These are phyloP conservation scores for Bemisia tabaci DNA, from an alignment of 1,140 invertebrate species.

Conservation along the genomic window DNA sequence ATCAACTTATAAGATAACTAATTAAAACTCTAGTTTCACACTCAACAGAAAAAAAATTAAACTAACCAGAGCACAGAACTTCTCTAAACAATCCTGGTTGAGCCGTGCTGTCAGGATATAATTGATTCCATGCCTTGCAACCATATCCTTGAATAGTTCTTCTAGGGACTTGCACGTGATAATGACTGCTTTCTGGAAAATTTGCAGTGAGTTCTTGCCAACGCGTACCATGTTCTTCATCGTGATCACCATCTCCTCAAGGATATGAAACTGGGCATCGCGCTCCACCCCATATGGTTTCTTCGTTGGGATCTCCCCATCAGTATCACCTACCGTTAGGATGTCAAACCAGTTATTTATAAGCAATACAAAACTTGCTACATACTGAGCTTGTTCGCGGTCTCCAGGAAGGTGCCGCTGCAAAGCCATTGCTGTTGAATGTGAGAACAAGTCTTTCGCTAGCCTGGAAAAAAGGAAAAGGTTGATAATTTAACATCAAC, in stretches of 20 bases:
- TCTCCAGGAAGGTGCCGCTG: constrained; percentile 10
- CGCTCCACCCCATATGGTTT: constrained; percentile 13
- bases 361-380: constrained; percentile 14
- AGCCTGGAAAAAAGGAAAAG: no score
- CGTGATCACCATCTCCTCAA: constrained; percentile 12
- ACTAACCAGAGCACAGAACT: constrained; percentile 11
- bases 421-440: constrained; percentile 17
- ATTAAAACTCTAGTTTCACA: no score
- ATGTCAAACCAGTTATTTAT: constrained; percentile 19
- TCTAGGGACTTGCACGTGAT: background rate
- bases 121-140: constrained; percentile 15
- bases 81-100: constrained; percentile 19
- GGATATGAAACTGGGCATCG: constrained; percentile 11
- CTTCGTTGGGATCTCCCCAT: constrained; percentile 6
- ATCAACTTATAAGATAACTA: no score
- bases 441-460: constrained; percentile 18
- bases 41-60: no score
- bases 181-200: constrained; percentile 16
- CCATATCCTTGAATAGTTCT: background rate
- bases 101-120: constrained; percentile 15
- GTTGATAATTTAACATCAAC: no score
- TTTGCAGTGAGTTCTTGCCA: constrained; percentile 15
- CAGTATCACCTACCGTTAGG: constrained; percentile 13
- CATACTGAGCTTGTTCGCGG: constrained; percentile 1
- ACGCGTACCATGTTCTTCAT: constrained; percentile 15